Percentiles rank a stretch among this genome's conserved stretches.
phyloP scores from a whole-genome alignment of 2,797 vertebrate genomes.

The Antrozous pallidus region DNA sequence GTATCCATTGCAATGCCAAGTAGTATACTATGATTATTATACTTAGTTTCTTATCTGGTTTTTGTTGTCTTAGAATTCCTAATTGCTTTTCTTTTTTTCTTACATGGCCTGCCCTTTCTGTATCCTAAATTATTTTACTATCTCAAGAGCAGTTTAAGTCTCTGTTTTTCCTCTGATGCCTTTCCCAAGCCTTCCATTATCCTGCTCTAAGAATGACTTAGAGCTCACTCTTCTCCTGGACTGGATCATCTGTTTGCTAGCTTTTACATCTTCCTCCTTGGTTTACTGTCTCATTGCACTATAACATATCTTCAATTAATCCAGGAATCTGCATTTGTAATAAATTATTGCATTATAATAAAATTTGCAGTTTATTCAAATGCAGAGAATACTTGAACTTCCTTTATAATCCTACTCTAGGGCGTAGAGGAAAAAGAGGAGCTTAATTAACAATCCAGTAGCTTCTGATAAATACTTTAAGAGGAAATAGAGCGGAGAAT shows the following conservation, averaged over 20 bases:
- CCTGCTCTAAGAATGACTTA: neutral
- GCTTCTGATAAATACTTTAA: neutral
- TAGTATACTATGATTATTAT: neutral
- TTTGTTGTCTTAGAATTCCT: neutral
- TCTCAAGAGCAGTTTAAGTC: neutral
- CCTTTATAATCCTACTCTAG: neutral
- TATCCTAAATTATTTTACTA: neutral
- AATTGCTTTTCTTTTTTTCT: neutral
- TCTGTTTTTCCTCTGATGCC: neutral
- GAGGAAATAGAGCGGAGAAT: conserved; percentile 26
- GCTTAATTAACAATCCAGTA: neutral
- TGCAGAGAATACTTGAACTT: neutral
- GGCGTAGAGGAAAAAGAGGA: neutral
- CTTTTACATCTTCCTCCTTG: neutral
- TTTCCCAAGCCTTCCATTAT: neutral
- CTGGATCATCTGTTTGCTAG: neutral
- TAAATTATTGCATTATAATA: neutral
- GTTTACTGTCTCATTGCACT: neutral
- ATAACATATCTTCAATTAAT: neutral
- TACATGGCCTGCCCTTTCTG: neutral
- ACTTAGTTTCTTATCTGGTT: neutral
- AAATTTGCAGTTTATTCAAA: neutral
- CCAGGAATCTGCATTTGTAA: neutral
- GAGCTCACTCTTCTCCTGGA: neutral
- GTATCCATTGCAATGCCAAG: neutral